Conservation (phyloP, 2,888 invertebrate species). For the Plagodis dolabraria region DNA sequence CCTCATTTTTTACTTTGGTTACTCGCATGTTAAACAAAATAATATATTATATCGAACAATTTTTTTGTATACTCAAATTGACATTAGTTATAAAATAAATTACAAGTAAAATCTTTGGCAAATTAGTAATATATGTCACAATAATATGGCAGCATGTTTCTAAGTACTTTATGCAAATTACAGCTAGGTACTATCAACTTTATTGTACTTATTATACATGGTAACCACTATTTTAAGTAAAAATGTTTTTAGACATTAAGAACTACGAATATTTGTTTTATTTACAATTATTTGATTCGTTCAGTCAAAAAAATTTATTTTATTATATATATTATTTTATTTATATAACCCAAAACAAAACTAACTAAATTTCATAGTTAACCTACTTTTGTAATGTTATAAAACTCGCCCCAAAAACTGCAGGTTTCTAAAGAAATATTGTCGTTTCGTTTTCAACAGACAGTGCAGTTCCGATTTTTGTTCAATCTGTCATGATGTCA, state of each 20-base stretch:
- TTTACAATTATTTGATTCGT: constrained; percentile 20
- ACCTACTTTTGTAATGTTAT: too few relatives aligned
- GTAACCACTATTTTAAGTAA: constrained; percentile 26
- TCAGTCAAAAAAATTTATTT: constrained; percentile 20
- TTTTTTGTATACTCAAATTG: too few relatives aligned
- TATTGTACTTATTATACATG: constrained; percentile 4
- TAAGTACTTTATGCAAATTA: constrained; percentile 17
- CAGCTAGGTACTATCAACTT: too few relatives aligned
- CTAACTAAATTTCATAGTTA: too few relatives aligned
- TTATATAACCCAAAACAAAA: too few relatives aligned
- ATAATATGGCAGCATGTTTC: constrained; percentile 14
- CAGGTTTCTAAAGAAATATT: too few relatives aligned
- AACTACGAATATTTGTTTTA: constrained; percentile 20
- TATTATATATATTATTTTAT: constrained; percentile 43
- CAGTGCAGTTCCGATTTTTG: too few relatives aligned
- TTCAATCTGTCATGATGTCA: too few relatives aligned
- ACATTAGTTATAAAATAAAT: too few relatives aligned
- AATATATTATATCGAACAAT: background rate
- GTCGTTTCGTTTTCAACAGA: too few relatives aligned
- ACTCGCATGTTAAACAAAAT: background rate
- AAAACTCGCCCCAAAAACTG: too few relatives aligned
- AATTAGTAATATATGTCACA: background rate
- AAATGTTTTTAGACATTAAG: constrained; percentile 5
- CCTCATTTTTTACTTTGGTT: too few relatives aligned
- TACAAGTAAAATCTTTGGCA: constrained; percentile 15